These are phyloP conservation scores for Nomia melanderi DNA, from an alignment of 1,140 invertebrate genomes.

Conservation along the genomic window DNA sequence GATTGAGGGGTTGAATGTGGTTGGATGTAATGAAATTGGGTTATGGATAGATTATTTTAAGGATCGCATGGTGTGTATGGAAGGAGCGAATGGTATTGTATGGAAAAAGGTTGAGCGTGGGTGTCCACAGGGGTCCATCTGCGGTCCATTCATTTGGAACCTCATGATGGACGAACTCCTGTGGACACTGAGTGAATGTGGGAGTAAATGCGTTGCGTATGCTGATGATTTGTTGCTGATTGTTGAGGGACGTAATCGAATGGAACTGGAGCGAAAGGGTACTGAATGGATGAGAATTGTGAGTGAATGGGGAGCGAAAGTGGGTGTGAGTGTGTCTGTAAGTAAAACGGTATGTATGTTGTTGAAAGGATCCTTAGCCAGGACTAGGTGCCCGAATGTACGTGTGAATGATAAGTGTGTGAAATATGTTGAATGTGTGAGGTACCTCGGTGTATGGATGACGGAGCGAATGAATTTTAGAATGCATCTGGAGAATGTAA, in stretches of 20 bases:
- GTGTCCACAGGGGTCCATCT: constrained; percentile 43
- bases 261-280: constrained; percentile 25
- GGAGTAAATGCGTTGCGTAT: constrained; percentile 52
- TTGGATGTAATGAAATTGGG: too few species aligned
- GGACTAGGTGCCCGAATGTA: background rate
- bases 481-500: background rate
- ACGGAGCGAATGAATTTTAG: background rate
- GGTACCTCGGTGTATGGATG: background rate
- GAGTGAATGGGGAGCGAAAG: background rate
- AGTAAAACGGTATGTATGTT: constrained; percentile 14
- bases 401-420: background rate
- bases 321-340: constrained; percentile 22
- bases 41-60: constrained; percentile 27
- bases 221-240: constrained; percentile 55
- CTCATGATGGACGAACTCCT: constrained; percentile 57
- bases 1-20: too few species aligned
- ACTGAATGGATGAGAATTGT: constrained; percentile 25
- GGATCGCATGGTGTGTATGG: background rate
- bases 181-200: background rate
- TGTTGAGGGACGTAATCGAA: constrained; percentile 39
- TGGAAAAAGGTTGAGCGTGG: constrained; percentile 9
- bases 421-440: background rate
- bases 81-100: background rate
- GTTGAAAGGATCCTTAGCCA: background rate
- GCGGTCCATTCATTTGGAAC: constrained; percentile 57